Conservation (phyloP, 2,888 invertebrate genomes). For the Morpho helenor region DNA sequence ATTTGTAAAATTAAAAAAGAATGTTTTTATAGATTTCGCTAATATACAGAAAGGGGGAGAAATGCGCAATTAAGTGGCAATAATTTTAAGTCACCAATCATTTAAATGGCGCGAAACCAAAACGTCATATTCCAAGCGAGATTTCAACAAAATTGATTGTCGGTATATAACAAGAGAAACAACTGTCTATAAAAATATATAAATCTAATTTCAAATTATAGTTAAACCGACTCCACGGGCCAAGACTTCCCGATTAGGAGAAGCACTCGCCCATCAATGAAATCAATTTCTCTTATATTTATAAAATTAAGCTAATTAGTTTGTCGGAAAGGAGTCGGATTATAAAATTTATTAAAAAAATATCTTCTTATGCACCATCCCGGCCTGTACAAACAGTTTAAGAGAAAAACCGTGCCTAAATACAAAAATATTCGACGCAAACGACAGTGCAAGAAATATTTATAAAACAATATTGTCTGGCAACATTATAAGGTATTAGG, state of each 20-base stretch:
- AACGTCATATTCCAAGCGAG: slow-evolving; percentile 24
- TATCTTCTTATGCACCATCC: slow-evolving; percentile 59
- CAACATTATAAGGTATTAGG: slow-evolving; percentile 66
- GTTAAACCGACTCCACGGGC: slow-evolving; percentile 39
- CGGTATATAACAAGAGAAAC: slow-evolving; percentile 65
- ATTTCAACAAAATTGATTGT: slow-evolving; percentile 67
- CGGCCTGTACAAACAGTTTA: slow-evolving; percentile 30
- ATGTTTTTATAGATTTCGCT: background rate
- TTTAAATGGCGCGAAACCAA: slow-evolving; percentile 6
- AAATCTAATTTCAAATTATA: slow-evolving; percentile 70
- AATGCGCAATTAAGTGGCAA: too few relatives aligned
- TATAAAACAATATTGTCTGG: slow-evolving; percentile 70
- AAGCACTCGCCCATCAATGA: background rate
- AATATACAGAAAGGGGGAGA: too few relatives aligned
- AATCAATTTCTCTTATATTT: slow-evolving; percentile 3
- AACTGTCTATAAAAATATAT: slow-evolving; percentile 77
- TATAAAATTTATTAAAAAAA: slow-evolving; percentile 55
- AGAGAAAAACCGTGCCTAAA: slow-evolving; percentile 34
- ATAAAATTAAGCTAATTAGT: slow-evolving; percentile 11
- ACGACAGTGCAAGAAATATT: slow-evolving; percentile 61
- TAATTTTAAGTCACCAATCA: too few relatives aligned
- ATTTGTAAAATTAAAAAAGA: background rate
- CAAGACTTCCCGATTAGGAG: background rate
- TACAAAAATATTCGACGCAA: slow-evolving; percentile 45
- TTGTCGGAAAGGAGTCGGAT: slow-evolving; percentile 32